phyloP scores from a whole-genome alignment of 1,140 invertebrate species.

The Drosophila oshimai region DNA sequence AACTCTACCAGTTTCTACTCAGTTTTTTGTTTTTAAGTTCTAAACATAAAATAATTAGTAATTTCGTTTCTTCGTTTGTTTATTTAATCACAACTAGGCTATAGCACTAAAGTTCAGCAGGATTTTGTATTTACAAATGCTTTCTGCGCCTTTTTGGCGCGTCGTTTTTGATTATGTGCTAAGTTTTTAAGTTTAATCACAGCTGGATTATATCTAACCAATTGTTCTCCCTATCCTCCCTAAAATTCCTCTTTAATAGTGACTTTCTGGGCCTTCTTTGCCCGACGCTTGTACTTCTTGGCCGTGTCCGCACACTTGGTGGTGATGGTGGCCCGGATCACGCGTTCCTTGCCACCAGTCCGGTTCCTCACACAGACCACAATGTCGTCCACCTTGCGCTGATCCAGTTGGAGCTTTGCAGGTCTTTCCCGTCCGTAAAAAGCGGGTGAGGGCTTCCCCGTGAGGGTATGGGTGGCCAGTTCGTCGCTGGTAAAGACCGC shows the following conservation, averaged over 20 bases:
- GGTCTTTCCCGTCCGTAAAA: conserved; percentile 71
- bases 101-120: neutral
- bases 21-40: too few species aligned
- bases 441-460: conserved; percentile 82
- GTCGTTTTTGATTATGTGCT: conserved; percentile 1
- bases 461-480: conserved; percentile 82
- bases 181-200: neutral
- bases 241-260: neutral
- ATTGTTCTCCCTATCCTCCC: neutral
- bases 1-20: too few species aligned
- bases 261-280: conserved; percentile 32
- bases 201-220: conserved; percentile 37
- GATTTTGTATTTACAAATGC: neutral
- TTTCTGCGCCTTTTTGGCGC: neutral
- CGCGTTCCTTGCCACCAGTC: conserved; percentile 65
- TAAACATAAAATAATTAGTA: neutral
- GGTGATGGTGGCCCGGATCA: conserved; percentile 83
- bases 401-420: conserved; percentile 71
- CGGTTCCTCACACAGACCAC: conserved; percentile 64
- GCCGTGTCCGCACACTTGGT: conserved; percentile 85
- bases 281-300: conserved; percentile 83
- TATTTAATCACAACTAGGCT: conserved; percentile 9
- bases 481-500: conserved; percentile 72
- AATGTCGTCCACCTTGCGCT: conserved; percentile 77
- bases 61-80: neutral